Evolutionary conservation across 2,888 invertebrate genomes (phyloP), one percentile per base, ranked within the genome.

Genomic region (Leptura quadrifasciata): DNA sequence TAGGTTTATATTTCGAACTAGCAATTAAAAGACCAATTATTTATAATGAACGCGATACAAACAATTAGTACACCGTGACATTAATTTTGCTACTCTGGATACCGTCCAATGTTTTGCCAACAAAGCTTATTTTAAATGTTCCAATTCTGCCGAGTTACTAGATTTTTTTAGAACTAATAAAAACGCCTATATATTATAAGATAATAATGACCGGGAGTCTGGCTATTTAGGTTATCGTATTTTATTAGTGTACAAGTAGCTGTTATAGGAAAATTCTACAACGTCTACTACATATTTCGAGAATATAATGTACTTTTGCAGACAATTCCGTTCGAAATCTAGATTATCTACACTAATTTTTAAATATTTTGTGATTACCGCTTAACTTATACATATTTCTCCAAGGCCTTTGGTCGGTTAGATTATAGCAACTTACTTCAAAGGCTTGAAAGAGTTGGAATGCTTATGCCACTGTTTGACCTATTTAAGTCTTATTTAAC

Each of bases 51-150:
- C 15, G 47, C 1, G n/a, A n/a, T 47, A 47, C 47, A 47, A 47
- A 47, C n/a, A 60, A 60, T 60, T 60, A 27, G n/a, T 27, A 60
- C n/a, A 27, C n/a, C 60, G 58, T 15, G 24, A 15, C 20, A 15
- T 24, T 58, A 1, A 8, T 31, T 60, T 60, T 27, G 12, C 60
- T 10, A n/a, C n/a, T 60, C 12, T 60, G 24, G 27, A 27, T 27
- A 60, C 27, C 12, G n/a, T 60, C 24, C 60, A 60, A 60, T 31
- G n/a, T 60, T 60, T 47, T 5, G 5, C n/a, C 47, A 47, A 47
- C 1, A n/a, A 47, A 47, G 0, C 1, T 39, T 47, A 5, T 15
- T 47, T 47, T 47, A 47, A 5, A 47, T 47, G 4, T n/a, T n/a
- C n/a, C 15, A 5, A 4, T 5, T 47, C 47, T 3, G 47, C n/a